Evolutionary conservation across 2,888 invertebrate genomes (phyloP), one percentile per base, ranked within the genome.

Genomic region (Drosophila cognata): DNA sequence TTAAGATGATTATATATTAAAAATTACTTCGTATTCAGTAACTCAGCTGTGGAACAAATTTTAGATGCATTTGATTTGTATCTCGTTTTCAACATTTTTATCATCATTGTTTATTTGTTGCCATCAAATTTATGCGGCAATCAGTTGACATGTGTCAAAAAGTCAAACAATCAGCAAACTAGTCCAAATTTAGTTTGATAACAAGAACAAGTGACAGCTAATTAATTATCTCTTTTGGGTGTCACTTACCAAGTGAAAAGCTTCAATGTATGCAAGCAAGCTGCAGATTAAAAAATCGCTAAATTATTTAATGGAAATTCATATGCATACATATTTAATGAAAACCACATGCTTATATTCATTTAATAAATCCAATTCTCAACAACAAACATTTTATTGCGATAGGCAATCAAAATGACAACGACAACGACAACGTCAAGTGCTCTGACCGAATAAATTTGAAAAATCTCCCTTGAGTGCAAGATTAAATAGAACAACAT

Each of bases 401-500:
- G n/a, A 29, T n/a, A n/a, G 4, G 11, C 50, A 51, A 38, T 38
- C 36, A 31, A 51, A 51, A 60, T 61, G 31, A 18, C 59, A 18
- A 41, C 4, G 16, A 31, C 18, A 21, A 31, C 21, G 18, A 31
- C 21, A 18, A 25, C 16, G 31, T 18, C 43, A 43, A 57, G 10
- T 16, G 28, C 38, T 21, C 29, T 29, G 35, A 13, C 21, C 7
- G 10, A 46, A 33, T 36, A 36, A 7, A 55, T 33, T 28, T 29
- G 8, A 35, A 43, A 53, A 62, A 46, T 46, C n/a, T 43, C 25
- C 41, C 50, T 55, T 28, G 38, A 71, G 58, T 58, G 29, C 13
- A 38, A 50, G 55, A 55, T 71, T 59, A 61, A 58, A 64, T 58
- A 55, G 50, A 53, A 69, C 64, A 70, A 25, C 46, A 70, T 38